Conservation (phyloP, 2,113 vertebrate species). For the Catharus fuscescens region DNA sequence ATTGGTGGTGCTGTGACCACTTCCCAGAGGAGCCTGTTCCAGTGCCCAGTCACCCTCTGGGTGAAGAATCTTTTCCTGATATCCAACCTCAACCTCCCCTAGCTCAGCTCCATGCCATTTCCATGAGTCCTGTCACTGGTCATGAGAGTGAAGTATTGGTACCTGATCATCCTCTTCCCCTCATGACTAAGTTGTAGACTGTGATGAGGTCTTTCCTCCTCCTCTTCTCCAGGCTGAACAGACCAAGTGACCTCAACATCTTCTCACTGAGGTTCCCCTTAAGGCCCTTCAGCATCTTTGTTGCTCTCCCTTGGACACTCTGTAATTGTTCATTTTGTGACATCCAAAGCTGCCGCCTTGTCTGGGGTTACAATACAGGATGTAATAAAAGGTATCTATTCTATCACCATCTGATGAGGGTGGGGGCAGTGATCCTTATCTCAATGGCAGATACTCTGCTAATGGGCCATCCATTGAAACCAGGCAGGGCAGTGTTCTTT, state of each 20-base stretch:
- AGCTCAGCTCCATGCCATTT: neutral
- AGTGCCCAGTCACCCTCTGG: neutral
- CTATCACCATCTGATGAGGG: no score
- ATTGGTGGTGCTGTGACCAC: neutral
- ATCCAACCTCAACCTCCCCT: neutral
- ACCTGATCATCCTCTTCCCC: neutral
- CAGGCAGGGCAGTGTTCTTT: no score
- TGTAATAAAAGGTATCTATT: no score
- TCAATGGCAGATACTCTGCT: no score
- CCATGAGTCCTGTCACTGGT: neutral
- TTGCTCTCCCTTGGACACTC: neutral
- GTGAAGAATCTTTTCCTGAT: neutral
- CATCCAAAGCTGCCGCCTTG: neutral
- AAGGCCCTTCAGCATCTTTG: neutral
- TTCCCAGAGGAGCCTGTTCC: neutral
- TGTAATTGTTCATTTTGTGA: accelerated
- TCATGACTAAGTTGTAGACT: no score
- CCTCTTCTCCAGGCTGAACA: neutral
- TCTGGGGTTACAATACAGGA: no score
- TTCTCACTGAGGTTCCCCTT: neutral
- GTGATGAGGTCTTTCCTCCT: neutral
- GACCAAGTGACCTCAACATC: neutral
- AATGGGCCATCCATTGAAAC: no score
- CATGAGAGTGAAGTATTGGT: neutral
- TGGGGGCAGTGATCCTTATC: no score